phyloP scores from a whole-genome alignment of 2,797 vertebrate species.

The Leptatherina wallacei region DNA sequence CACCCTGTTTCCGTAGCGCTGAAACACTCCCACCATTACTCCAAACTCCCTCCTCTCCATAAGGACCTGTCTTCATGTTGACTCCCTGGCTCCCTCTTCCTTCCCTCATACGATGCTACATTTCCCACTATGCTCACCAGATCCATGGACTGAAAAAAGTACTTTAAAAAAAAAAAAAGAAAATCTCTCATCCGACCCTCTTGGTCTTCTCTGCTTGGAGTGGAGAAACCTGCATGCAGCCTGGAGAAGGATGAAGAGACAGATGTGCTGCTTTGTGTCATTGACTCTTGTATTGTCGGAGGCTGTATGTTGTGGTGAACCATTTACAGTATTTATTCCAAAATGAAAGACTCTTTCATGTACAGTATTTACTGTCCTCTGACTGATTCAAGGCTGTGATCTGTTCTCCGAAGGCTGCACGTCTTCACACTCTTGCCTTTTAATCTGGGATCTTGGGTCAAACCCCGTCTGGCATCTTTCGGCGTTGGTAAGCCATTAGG shows the following conservation, averaged over 20 bases:
- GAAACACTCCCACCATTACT: conserved; percentile 77
- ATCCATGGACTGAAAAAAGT: conserved; percentile 53
- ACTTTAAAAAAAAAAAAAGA: background rate
- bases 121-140: conserved; percentile 58
- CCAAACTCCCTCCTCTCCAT: conserved; percentile 75
- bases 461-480: conserved; percentile 36
- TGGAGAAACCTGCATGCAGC: conserved; percentile 77
- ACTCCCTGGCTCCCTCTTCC: conserved; percentile 68
- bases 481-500: conserved; percentile 42
- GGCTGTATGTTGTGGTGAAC: conserved; percentile 62
- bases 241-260: conserved; percentile 66
- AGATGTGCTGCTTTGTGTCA: conserved; percentile 65
- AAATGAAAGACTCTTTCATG: conserved; percentile 28
- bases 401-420: conserved; percentile 49
- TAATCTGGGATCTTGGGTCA: conserved; percentile 48
- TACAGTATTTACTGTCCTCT: conserved; percentile 60
- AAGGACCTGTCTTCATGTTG: conserved; percentile 79
- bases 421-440: conserved; percentile 68
- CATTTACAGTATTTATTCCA: conserved; percentile 70
- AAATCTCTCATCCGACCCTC: conserved; percentile 58
- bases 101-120: conserved; percentile 69
- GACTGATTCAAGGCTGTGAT: conserved; percentile 53
- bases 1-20: conserved; percentile 83
- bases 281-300: conserved; percentile 57
- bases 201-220: conserved; percentile 60